A percentile compares a stretch with the other conserved stretches of the same genome.
Conservation (phyloP, 2,888 invertebrate species). For the Tipula helvola region DNA sequence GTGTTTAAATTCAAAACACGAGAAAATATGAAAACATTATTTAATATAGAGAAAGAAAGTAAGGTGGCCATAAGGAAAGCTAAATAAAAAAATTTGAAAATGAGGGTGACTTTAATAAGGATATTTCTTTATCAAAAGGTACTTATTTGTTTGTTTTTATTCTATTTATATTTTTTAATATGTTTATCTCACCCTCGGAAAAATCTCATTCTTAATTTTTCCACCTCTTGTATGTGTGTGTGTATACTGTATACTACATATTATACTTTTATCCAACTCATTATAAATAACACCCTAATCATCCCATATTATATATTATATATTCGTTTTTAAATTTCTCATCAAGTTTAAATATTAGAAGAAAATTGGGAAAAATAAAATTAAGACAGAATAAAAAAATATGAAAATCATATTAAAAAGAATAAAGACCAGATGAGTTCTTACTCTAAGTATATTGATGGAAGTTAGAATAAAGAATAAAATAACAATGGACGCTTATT, state of each 20-base stretch:
- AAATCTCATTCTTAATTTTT: not conserved
- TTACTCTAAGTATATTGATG: not conserved
- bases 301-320: not conserved
- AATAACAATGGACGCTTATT: not conserved
- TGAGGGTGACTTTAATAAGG: slow-evolving; percentile 9
- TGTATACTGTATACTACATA: not conserved
- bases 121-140: slow-evolving; percentile 7
- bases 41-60: slow-evolving; percentile 5
- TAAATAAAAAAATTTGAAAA: not conserved
- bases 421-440: slow-evolving; percentile 6
- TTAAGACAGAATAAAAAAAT: not conserved
- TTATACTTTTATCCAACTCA: not conserved
- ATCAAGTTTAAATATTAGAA: slow-evolving; percentile 5
- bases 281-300: slow-evolving; percentile 5
- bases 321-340: not conserved
- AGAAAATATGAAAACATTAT: not conserved
- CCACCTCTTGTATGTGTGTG: not conserved
- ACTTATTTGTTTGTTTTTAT: slow-evolving; percentile 6
- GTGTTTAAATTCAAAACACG: slow-evolving; percentile 10
- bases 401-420: slow-evolving; percentile 5
- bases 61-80: not conserved
- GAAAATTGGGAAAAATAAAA: not conserved
- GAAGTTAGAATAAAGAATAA: not conserved
- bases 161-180: not conserved
- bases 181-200: not conserved